Evolutionary conservation across 2,113 vertebrate species (phyloP).

Genomic region (Tyto alba): DNA sequence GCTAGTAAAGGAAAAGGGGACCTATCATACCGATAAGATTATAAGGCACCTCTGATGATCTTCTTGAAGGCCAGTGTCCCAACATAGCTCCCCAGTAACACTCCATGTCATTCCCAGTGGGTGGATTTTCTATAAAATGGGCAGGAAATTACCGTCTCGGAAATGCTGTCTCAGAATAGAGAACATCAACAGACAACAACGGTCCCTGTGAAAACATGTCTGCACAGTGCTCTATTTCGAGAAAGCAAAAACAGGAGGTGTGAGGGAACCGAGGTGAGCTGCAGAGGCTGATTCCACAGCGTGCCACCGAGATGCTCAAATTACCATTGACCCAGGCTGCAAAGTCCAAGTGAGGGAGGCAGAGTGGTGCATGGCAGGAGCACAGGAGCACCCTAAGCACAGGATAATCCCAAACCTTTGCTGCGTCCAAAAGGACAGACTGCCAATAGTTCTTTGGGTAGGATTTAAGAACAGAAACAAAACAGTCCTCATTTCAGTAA

Average conservation of each 20-base stretch:
- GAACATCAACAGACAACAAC: not conserved
- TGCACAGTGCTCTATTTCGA: not conserved
- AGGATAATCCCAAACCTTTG: not conserved
- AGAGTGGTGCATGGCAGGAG: fast-evolving
- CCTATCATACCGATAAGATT: fast-evolving
- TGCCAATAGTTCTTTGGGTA: not conserved
- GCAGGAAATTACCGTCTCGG: not conserved
- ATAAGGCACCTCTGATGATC: not conserved
- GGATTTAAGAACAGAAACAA: not conserved
- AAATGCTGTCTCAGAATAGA: not conserved
- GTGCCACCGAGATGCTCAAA: not conserved
- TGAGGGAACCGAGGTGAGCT: not conserved
- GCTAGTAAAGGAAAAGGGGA: not conserved
- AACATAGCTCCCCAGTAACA: not conserved
- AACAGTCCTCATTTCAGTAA: not conserved
- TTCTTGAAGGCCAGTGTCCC: not conserved
- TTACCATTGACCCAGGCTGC: fast-evolving
- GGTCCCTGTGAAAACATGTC: fast-evolving
- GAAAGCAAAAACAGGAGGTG: not conserved
- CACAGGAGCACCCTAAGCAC: not conserved
- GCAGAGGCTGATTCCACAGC: not conserved
- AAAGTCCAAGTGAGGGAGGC: not conserved
- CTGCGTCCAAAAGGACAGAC: not conserved
- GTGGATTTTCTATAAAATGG: not conserved
- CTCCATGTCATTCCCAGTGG: not conserved